These are phyloP conservation scores for Cavia aperea DNA, from an alignment of 2,113 vertebrate genomes.

Conservation along the genomic window DNA sequence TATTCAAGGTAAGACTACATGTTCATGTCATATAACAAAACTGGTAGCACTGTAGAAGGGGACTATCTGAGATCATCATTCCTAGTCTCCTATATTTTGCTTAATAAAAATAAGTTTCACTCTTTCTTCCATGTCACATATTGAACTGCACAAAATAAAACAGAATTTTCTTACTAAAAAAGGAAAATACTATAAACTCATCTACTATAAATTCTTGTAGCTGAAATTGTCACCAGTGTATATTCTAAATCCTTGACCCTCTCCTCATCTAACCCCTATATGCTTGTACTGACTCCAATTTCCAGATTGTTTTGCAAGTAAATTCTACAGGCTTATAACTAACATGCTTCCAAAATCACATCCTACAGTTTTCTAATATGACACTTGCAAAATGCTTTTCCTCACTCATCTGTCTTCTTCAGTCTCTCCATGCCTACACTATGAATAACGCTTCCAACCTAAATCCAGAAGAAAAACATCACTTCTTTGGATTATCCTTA, in stretches of 20 bases:
- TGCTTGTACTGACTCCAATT: background rate
- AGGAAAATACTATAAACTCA: background rate
- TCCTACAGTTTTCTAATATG: background rate
- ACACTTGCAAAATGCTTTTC: background rate
- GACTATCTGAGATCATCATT: background rate
- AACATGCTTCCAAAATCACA: background rate
- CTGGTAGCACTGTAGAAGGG: background rate
- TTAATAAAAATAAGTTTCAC: background rate
- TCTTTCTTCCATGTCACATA: background rate
- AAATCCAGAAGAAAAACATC: background rate
- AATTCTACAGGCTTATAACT: background rate
- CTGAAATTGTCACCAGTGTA: background rate
- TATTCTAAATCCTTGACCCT: background rate
- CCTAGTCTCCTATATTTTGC: background rate
- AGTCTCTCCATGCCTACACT: background rate
- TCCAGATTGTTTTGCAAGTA: background rate
- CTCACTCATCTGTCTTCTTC: background rate
- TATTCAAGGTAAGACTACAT: background rate
- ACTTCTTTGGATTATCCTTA: background rate
- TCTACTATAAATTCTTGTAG: background rate
- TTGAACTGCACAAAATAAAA: background rate
- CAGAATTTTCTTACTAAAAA: background rate
- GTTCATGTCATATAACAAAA: background rate
- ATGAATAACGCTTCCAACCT: background rate
- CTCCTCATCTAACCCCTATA: background rate